Base-by-base conservation (phyloP, 2,113 vertebrate genomes). In the Sander vitreus region DNA sequence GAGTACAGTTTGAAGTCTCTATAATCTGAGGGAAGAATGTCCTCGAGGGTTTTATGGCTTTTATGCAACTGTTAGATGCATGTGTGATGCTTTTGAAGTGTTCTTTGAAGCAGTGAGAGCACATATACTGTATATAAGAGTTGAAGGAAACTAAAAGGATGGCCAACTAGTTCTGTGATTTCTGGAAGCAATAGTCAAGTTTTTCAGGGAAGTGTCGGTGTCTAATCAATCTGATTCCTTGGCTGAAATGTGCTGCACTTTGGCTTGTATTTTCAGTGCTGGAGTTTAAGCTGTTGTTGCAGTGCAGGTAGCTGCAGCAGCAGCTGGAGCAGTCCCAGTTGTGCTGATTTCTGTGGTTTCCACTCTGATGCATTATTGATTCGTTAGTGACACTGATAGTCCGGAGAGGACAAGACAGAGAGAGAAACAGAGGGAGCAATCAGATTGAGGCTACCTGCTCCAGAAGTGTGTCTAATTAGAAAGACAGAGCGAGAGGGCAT, bases 331-430 rank as follows among this genome's bases (percentile, higher is more conserved):
- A 67, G 55, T 81, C 87, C 45, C 82, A 60, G 58, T 78, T 88
- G 73, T 88, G 88, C 92, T 90, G 91, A 90, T 90, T 89, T 87
- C 81, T 86, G 76, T 81, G 77, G 33, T 91, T 91, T 92, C 90
- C 70, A 9, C 67, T 47, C 79, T 45, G 83, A 71, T 67, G 69
- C 86, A 74, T 87, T 86, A 92, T 92, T 81, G 90, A 92, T 92
- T 75, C 30, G 39, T 89, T 59, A 71, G 80, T 83, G 90, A 83
- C 88, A 87, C 80, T 78, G 85, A 89, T 87, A 64, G 85, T 85
- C 85, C 30, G 0, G 85, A 75, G 83, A 86, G 77, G 70, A 36
- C 0, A 6, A 78, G 79, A 53, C 50, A 33, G 53, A 21, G 30
- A 6, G 60, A 72, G 72, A 77, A 73, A 30, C 63, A 69, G 47